Evolutionary conservation across 2,888 invertebrate genomes (phyloP).

Genomic region (Netelia virgata): DNA sequence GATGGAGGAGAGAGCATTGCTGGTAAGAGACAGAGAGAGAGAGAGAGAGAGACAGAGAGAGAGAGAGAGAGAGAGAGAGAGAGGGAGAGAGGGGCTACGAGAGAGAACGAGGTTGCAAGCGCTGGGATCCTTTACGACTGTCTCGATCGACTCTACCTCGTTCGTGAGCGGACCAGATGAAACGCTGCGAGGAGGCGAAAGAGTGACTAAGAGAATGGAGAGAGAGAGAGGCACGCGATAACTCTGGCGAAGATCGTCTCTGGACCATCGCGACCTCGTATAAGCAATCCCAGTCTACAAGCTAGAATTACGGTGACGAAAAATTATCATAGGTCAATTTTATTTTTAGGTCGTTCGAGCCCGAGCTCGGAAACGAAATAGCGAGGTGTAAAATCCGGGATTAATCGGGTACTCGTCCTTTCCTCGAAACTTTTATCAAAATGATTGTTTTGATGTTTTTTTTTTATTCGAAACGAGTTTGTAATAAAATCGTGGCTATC

Average conservation of each 20-base stretch:
- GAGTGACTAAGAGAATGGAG: constrained; percentile 37
- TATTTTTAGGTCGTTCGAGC: neutral
- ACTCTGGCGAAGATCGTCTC: constrained; percentile 48
- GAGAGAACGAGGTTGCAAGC: constrained; percentile 36
- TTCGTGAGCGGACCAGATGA: constrained; percentile 54
- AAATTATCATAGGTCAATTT: neutral
- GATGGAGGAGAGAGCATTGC: constrained; percentile 49
- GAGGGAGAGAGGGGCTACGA: neutral
- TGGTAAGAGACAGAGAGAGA: constrained; percentile 25
- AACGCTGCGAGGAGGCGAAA: constrained; percentile 56
- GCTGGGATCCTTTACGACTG: constrained; percentile 65
- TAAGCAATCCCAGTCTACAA: neutral
- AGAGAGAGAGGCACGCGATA: constrained; percentile 33
- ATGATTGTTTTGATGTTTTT: no score
- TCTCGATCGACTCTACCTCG: constrained; percentile 60
- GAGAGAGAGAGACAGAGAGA: constrained; percentile 9
- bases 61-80: constrained; percentile 14
- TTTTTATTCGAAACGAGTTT: no score
- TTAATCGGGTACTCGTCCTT: no score
- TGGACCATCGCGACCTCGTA: constrained; percentile 25
- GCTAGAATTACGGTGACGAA: neutral
- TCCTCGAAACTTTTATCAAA: no score
- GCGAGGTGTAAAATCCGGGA: no score
- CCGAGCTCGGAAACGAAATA: no score
- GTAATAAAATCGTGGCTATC: no score